phyloP scores from a whole-genome alignment of 2,113 vertebrate genomes.

The Stictonetta naevosa region DNA sequence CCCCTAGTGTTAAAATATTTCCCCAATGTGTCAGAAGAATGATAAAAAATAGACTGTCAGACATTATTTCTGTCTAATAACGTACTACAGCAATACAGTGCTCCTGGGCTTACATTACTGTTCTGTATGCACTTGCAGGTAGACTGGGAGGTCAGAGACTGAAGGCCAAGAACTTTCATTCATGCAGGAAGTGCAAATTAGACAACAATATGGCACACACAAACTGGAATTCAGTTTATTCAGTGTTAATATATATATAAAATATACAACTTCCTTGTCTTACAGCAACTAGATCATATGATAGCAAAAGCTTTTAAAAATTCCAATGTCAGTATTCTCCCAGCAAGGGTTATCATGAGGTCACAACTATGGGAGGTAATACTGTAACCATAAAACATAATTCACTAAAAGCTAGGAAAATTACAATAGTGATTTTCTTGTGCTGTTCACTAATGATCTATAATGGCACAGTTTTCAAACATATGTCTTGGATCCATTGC shows the following conservation, averaged over 20 bases:
- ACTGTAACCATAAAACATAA: neutral
- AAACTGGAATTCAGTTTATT: slow-evolving; percentile 9
- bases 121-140: neutral
- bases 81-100: neutral
- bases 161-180: slow-evolving; percentile 45
- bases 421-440: neutral
- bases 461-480: neutral
- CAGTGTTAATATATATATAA: neutral
- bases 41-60: slow-evolving; percentile 4
- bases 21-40: slow-evolving; percentile 31
- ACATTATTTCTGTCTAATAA: slow-evolving; percentile 51
- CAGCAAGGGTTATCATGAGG: neutral
- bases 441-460: neutral
- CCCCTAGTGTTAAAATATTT: neutral
- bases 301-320: slow-evolving; percentile 28
- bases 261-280: neutral
- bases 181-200: slow-evolving; percentile 16
- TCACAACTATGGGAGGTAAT: neutral
- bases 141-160: slow-evolving; percentile 2
- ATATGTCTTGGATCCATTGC: neutral
- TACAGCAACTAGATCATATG: slow-evolving; percentile 24
- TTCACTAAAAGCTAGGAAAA: neutral
- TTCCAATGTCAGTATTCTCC: neutral
- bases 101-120: neutral
- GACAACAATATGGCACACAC: neutral